Evolutionary conservation across 2,888 invertebrate genomes (phyloP).

Genomic region (Scaptomyza caliginosa): DNA sequence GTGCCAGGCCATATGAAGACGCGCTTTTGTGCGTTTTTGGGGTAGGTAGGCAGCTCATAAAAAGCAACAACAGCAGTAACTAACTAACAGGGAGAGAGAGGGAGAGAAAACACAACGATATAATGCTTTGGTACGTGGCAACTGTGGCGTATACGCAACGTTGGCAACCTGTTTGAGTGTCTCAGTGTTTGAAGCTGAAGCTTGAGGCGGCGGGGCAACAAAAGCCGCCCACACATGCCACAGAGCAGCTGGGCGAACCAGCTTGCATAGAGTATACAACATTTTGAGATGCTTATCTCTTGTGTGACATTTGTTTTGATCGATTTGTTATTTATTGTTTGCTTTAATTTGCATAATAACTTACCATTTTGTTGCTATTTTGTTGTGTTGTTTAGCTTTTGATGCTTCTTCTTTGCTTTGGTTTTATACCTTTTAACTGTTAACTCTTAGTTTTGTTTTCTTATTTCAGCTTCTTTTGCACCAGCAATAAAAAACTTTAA

Average conservation of each 20-base stretch:
- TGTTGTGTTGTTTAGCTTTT: not conserved
- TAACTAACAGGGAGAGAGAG: slow-evolving; percentile 29
- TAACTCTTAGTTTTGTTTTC: not conserved
- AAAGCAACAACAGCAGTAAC: slow-evolving; percentile 45
- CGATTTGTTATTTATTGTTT: slow-evolving; percentile 13
- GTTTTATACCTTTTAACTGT: not conserved
- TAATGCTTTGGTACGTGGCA: slow-evolving; percentile 13
- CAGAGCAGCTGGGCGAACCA: slow-evolving; percentile 24
- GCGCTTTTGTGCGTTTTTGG: slow-evolving; percentile 31
- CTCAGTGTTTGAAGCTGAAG: no score
- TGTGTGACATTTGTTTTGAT: slow-evolving; percentile 25
- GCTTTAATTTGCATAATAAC: slow-evolving; percentile 24
- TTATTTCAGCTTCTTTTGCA: not conserved
- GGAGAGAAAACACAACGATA: slow-evolving; percentile 17
- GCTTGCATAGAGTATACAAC: not conserved
- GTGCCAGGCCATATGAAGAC: slow-evolving; percentile 55
- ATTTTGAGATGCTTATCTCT: slow-evolving; percentile 14
- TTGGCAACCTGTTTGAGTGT: slow-evolving; percentile 60
- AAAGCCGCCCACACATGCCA: slow-evolving; percentile 28
- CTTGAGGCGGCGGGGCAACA: not conserved
- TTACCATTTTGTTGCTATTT: slow-evolving; percentile 35
- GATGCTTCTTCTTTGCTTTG: slow-evolving; percentile 20
- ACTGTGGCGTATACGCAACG: slow-evolving; percentile 50
- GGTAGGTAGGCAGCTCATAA: slow-evolving; percentile 54
- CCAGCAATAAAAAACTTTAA: slow-evolving; percentile 27